A percentile compares a stretch with the other conserved stretches of the same genome.
These are phyloP conservation scores for Zhuqinia jingwanae DNA, from an alignment of 2,888 invertebrate species.

Conservation along the genomic window DNA sequence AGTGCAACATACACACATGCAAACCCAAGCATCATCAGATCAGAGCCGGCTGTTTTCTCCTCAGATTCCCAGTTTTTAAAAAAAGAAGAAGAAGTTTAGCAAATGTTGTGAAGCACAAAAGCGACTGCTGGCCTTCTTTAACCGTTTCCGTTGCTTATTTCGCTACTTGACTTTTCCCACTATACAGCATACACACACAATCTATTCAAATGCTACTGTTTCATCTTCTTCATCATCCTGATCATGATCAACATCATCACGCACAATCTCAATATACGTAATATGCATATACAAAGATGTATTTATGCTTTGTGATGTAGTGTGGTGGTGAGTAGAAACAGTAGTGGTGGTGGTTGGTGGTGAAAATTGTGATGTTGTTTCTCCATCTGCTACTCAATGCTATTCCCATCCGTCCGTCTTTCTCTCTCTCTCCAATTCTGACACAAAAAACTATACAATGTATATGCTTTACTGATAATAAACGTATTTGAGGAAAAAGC, in stretches of 20 bases:
- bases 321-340: constrained; percentile 36
- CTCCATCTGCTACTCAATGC: constrained; percentile 60
- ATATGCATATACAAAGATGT: constrained; percentile 16
- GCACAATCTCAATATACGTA: constrained; percentile 34
- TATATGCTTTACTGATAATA: background rate
- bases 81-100: constrained; percentile 54
- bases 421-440: constrained; percentile 5
- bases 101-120: constrained; percentile 74
- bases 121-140: constrained; percentile 54
- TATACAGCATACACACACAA: background rate
- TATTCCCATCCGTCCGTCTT: constrained; percentile 52
- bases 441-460: constrained; percentile 6
- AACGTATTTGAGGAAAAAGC: background rate
- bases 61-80: constrained; percentile 23
- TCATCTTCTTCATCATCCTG: constrained; percentile 6
- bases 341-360: constrained; percentile 65
- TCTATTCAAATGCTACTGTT: constrained; percentile 22
- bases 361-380: constrained; percentile 73
- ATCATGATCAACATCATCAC: constrained; percentile 19
- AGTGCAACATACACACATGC: constrained; percentile 20
- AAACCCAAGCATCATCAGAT: background rate
- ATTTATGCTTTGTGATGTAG: constrained; percentile 30
- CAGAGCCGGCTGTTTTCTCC: constrained; percentile 52
- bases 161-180: background rate
- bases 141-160: constrained; percentile 13